Evolutionary conservation across 2,797 vertebrate species (phyloP).

Genomic region (Sebastes iracundus): DNA sequence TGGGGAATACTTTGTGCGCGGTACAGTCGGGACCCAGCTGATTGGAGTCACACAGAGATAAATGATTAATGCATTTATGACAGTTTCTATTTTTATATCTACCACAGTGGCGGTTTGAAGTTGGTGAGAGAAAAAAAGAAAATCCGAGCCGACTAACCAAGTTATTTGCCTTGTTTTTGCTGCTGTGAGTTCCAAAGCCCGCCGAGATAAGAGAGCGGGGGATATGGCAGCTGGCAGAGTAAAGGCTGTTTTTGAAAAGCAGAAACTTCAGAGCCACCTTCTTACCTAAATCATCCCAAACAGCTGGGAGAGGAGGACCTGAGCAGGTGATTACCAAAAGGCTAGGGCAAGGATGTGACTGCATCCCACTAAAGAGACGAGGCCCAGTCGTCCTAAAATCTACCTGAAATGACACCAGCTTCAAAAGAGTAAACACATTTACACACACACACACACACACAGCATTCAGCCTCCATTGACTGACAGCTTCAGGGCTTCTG

Average conservation of each 20-base stretch:
- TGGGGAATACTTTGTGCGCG: slow-evolving; percentile 54
- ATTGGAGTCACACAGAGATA: slow-evolving; percentile 55
- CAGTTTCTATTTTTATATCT: slow-evolving; percentile 66
- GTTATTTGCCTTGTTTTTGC: slow-evolving; percentile 65
- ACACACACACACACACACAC: slow-evolving; percentile 1
- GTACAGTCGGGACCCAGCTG: slow-evolving; percentile 56
- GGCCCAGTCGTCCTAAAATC: slow-evolving; percentile 6
- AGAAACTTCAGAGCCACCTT: slow-evolving; percentile 71
- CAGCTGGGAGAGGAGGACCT: slow-evolving; percentile 67
- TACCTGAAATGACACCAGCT: slow-evolving; percentile 9
- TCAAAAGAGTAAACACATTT: slow-evolving; percentile 3
- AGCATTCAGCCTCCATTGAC: slow-evolving; percentile 8
- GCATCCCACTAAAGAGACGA: slow-evolving; percentile 11
- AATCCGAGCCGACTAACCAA: slow-evolving; percentile 17
- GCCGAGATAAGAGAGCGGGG: slow-evolving; percentile 51
- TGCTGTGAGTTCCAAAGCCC: slow-evolving; percentile 45
- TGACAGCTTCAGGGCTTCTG: slow-evolving; percentile 42
- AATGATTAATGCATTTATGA: slow-evolving; percentile 68
- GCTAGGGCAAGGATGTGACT: slow-evolving; percentile 31
- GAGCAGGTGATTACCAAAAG: slow-evolving; percentile 51
- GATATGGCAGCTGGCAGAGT: slow-evolving; percentile 67
- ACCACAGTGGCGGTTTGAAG: slow-evolving; percentile 45
- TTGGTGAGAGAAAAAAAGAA: slow-evolving; percentile 1
- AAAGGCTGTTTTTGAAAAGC: slow-evolving; percentile 62
- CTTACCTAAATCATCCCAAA: slow-evolving; percentile 60